Base-by-base conservation (phyloP, 2,888 invertebrate genomes). In the Dolichomitus sp. region DNA sequence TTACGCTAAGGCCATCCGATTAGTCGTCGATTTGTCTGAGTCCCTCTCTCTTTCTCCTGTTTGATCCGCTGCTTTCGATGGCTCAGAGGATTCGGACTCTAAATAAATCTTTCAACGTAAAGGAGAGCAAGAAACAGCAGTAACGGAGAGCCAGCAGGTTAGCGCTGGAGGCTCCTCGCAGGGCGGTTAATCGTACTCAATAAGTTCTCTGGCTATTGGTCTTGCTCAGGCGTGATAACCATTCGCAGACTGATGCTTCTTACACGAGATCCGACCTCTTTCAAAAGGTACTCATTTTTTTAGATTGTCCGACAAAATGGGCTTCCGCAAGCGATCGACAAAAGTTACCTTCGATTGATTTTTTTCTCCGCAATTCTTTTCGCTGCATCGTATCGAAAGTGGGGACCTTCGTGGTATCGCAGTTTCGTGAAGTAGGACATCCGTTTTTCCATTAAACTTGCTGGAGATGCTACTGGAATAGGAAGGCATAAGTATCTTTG, bases 11-110 rank as follows among this genome's bases (percentile, higher is more conserved):
- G 69, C 76, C 59, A 80, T 83, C 72, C 83, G 79, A 84, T 84
- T 84, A 84, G 84, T 80, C 76, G 79, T 63, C 84, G 79, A 84
- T 84, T 84, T 82, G 83, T 84, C 83, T 50, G 30, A 59, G 73
- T 52, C 42, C 37, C 30, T 70, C 37, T 70, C 52, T 52, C 40
- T 65, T 33, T 42, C 42, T 61, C 63, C 1, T 42, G 23, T 17
- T 33, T 42, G 33, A n/a, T 6, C 30, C 50, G 23, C 30, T n/a
- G 37, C 73, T 69, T 30, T 77, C 50, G 12, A 30, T 59, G n/a
- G 65, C 65, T 74, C 74, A 45, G 48, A 37, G 54, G 81, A 57
- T 78, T 54, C 66, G 54, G 72, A 68, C 42, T 42, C 52, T 79
- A 66, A 83, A 83, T 83, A 75, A 79, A 83, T 79, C 66, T 63